Evolutionary conservation across 2,888 invertebrate species (phyloP).

Genomic region (Oconnorella tubifera): DNA sequence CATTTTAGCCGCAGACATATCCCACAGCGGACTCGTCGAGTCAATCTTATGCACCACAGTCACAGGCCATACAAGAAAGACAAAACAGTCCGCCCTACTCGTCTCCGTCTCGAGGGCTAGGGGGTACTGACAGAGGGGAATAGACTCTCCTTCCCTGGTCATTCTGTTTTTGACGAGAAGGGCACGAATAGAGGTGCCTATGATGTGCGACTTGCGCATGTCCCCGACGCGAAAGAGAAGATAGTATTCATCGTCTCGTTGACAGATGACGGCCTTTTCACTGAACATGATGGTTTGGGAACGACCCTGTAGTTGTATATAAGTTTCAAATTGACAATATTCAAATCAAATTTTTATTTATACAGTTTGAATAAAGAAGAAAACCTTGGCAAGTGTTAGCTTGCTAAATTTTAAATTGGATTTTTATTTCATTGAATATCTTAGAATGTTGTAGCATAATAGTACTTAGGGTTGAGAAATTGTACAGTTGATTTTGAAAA

Average conservation of each 20-base stretch:
- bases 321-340: too few species aligned
- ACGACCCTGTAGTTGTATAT: conserved; percentile 64
- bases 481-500: too few species aligned
- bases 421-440: too few species aligned
- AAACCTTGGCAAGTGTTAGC: too few species aligned
- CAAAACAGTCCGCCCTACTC: conserved; percentile 72
- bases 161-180: conserved; percentile 28
- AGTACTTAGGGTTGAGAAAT: too few species aligned
- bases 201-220: conserved; percentile 44
- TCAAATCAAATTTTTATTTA: too few species aligned
- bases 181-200: conserved; percentile 29
- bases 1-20: conserved; percentile 85
- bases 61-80: conserved; percentile 97
- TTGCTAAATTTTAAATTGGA: too few species aligned
- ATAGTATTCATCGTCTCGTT: conserved; percentile 52
- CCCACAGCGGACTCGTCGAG: conserved; percentile 82
- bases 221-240: conserved; percentile 57
- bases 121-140: conserved; percentile 85
- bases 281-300: conserved; percentile 91
- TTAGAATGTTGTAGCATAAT: too few species aligned
- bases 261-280: conserved; percentile 79
- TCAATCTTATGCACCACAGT: conserved; percentile 94
- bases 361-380: too few species aligned
- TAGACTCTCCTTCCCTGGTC: conserved; percentile 81
- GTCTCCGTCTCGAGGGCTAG: conserved; percentile 27